Evolutionary conservation across 2,888 invertebrate species (phyloP).

Genomic region (Pinctada fucata): DNA sequence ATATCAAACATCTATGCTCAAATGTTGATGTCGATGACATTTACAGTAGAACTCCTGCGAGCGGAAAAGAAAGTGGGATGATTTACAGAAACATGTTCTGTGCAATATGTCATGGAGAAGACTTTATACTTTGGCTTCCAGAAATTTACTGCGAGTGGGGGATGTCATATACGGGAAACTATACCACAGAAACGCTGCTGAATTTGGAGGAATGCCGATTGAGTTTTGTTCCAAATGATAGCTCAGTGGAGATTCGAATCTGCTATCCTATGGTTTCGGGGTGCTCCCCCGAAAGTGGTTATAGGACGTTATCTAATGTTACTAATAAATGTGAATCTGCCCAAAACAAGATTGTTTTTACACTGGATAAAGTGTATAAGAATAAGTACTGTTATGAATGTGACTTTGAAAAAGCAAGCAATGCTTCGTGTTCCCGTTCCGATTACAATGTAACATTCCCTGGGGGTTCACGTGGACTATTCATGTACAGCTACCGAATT

Average conservation of each 20-base stretch:
- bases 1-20: conserved; percentile 10
- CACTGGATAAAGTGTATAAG: conserved; percentile 15
- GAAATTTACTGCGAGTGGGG: conserved; percentile 19
- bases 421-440: conserved; percentile 15
- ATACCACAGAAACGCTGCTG: neutral
- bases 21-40: neutral
- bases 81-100: conserved; percentile 31
- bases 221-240: neutral
- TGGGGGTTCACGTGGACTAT: neutral
- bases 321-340: conserved; percentile 1
- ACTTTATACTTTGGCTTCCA: conserved; percentile 13
- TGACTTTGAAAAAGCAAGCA: conserved; percentile 1
- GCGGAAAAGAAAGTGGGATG: conserved; percentile 9
- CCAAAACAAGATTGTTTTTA: conserved; percentile 17
- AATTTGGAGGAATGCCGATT: conserved; percentile 11
- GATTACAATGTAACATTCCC: neutral
- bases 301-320: too few relatives aligned
- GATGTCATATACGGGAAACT: neutral
- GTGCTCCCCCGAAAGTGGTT: neutral
- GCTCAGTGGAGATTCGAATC: conserved; percentile 1
- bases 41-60: conserved; percentile 12
- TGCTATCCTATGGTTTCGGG: conserved; percentile 17
- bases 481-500: conserved; percentile 23
- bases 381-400: conserved; percentile 24
- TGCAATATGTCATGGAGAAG: conserved; percentile 23